phyloP scores from a whole-genome alignment of 2,888 invertebrate species.

The Dyspetes luteomarginatus region DNA sequence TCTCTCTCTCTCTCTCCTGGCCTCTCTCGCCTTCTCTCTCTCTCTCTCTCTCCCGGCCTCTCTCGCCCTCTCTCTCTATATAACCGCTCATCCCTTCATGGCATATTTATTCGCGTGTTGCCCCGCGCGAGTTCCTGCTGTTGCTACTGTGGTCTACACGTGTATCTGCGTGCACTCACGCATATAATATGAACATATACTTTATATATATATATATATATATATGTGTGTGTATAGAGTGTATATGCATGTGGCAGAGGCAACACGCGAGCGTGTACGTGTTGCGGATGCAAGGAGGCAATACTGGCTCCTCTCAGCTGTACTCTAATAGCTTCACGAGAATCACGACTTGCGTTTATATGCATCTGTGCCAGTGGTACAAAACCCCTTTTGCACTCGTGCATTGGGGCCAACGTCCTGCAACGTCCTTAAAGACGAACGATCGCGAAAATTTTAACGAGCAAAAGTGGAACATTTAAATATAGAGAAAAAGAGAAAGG shows the following conservation, averaged over 20 bases:
- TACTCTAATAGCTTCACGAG: slow-evolving; percentile 13
- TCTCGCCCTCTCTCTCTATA: slow-evolving; percentile 14
- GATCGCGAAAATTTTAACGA: slow-evolving; percentile 60
- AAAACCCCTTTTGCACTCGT: slow-evolving; percentile 76
- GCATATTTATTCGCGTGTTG: slow-evolving; percentile 82
- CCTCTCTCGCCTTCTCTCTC: slow-evolving; percentile 33
- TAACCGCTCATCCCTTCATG: slow-evolving; percentile 72
- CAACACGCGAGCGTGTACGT: slow-evolving; percentile 15
- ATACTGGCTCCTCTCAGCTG: slow-evolving; percentile 27
- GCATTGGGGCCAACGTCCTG: slow-evolving; percentile 80
- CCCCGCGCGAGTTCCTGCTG: slow-evolving; percentile 71
- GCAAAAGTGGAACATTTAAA: slow-evolving; percentile 21
- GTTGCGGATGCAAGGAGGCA: slow-evolving; percentile 31
- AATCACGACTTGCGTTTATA: slow-evolving; percentile 70
- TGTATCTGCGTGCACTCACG: slow-evolving; percentile 68
- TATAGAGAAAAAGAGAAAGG: background rate
- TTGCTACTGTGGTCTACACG: slow-evolving; percentile 61
- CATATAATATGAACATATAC: slow-evolving; percentile 62
- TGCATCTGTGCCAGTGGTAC: slow-evolving; percentile 83
- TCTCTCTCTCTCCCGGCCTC: slow-evolving; percentile 17
- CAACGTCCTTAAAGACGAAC: slow-evolving; percentile 78
- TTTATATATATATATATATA: slow-evolving; percentile 1
- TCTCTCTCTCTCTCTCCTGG: slow-evolving; percentile 21
- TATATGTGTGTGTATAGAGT: slow-evolving; percentile 12
- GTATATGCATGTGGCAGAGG: slow-evolving; percentile 13